Percentiles rank a stretch among this genome's conserved stretches.
Evolutionary conservation across 2,888 invertebrate species (phyloP).

Genomic region (Tolmerus cingulatus): DNA sequence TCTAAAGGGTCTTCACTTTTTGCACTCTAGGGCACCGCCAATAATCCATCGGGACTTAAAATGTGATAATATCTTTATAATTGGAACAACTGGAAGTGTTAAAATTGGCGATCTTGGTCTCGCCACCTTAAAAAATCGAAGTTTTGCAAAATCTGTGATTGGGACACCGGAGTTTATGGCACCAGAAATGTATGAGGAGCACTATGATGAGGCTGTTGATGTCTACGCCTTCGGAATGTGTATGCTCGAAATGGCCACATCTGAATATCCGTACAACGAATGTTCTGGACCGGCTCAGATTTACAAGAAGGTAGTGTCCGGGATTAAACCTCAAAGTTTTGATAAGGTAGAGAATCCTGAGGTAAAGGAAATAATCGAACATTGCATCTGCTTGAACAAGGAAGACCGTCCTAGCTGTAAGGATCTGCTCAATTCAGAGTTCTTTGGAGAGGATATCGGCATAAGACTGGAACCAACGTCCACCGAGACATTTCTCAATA

Average conservation of each 20-base stretch:
- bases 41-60: slow-evolving; percentile 96
- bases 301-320: slow-evolving; percentile 97
- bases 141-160: slow-evolving; percentile 98
- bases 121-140: slow-evolving; percentile 97
- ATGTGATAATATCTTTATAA: slow-evolving; percentile 99
- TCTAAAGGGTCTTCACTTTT: slow-evolving; percentile 93
- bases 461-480: slow-evolving; percentile 70
- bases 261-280: slow-evolving; percentile 99
- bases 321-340: slow-evolving; percentile 94
- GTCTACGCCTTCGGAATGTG: slow-evolving; percentile 99
- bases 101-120: slow-evolving; percentile 99
- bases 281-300: slow-evolving; percentile 99
- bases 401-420: slow-evolving; percentile 93
- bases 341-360: slow-evolving; percentile 95
- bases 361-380: slow-evolving; percentile 96
- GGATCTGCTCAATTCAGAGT: slow-evolving; percentile 92
- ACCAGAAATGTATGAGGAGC: slow-evolving; percentile 99
- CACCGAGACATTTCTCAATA: slow-evolving; percentile 71
- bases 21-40: slow-evolving; percentile 95
- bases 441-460: slow-evolving; percentile 92
- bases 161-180: slow-evolving; percentile 74
- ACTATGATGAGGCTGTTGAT: slow-evolving; percentile 98
- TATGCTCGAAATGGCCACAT: slow-evolving; percentile 99
- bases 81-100: slow-evolving; percentile 98
- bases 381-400: slow-evolving; percentile 89